These are phyloP conservation scores for Mactra quadrangularis DNA, from an alignment of 1,140 invertebrate species.

Conservation along the genomic window DNA sequence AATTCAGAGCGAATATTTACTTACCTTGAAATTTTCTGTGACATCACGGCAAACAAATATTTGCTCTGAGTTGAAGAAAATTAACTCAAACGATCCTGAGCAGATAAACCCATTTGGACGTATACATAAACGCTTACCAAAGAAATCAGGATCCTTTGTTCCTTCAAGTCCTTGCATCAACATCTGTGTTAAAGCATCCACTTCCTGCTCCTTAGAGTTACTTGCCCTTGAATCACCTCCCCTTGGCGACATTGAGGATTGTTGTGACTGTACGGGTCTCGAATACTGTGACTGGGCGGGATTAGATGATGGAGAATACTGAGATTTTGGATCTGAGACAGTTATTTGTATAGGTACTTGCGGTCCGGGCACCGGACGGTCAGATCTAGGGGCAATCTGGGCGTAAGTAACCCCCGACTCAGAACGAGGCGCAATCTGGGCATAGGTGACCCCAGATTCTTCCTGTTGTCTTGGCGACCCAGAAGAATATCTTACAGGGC, in stretches of 20 bases:
- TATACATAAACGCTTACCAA: slow-evolving; percentile 86
- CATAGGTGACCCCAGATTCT: slow-evolving; percentile 46
- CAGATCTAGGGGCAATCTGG: slow-evolving; percentile 56
- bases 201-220: slow-evolving; percentile 88
- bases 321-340: slow-evolving; percentile 54
- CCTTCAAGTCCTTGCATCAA: slow-evolving; percentile 92
- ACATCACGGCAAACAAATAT: too few relatives aligned
- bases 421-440: slow-evolving; percentile 6
- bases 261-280: slow-evolving; percentile 10
- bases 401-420: slow-evolving; percentile 44
- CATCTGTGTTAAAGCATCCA: slow-evolving; percentile 94
- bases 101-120: too few relatives aligned
- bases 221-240: slow-evolving; percentile 24
- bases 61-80: too few relatives aligned
- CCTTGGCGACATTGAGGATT: slow-evolving; percentile 30
- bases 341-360: slow-evolving; percentile 66
- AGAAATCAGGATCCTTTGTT: slow-evolving; percentile 89
- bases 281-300: slow-evolving; percentile 47
- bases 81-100: too few relatives aligned
- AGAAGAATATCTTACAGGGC: slow-evolving; percentile 29
- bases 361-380: slow-evolving; percentile 67
- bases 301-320: slow-evolving; percentile 47
- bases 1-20: too few relatives aligned
- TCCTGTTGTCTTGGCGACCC: slow-evolving; percentile 3
- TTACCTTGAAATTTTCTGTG: too few relatives aligned